phyloP scores from a whole-genome alignment of 2,113 vertebrate genomes.

The Acinonyx jubatus region DNA sequence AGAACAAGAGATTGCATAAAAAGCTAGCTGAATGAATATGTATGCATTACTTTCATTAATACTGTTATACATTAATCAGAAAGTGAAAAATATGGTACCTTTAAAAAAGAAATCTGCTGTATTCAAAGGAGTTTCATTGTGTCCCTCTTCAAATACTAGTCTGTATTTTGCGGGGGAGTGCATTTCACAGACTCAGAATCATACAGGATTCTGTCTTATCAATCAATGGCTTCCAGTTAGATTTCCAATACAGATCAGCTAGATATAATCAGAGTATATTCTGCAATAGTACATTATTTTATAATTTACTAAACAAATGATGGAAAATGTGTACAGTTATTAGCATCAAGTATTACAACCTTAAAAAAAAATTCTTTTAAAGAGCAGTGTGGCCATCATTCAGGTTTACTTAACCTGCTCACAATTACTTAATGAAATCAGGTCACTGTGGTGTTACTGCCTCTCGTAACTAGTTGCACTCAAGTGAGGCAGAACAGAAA shows the following conservation, averaged over 20 bases:
- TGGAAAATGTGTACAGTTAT: not conserved
- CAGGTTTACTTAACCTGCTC: slow-evolving; percentile 61
- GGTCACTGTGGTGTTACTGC: slow-evolving; percentile 35
- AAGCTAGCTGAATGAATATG: not conserved
- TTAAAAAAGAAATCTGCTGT: not conserved
- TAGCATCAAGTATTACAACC: not conserved
- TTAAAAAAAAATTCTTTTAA: not conserved
- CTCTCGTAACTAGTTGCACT: slow-evolving; percentile 46
- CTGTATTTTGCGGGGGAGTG: not conserved
- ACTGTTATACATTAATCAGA: slow-evolving; percentile 12
- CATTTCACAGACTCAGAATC: not conserved
- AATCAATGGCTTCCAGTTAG: slow-evolving; percentile 16
- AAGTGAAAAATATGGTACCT: not conserved
- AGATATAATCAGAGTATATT: not conserved
- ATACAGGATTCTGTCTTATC: not conserved
- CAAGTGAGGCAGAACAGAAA: slow-evolving; percentile 24
- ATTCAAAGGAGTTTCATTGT: not conserved
- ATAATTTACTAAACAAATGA: slow-evolving; percentile 8
- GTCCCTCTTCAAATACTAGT: not conserved
- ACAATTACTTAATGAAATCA: slow-evolving; percentile 59
- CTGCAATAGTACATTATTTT: not conserved
- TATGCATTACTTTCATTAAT: not conserved
- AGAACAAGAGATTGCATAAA: slow-evolving; percentile 6
- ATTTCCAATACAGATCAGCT: not conserved
- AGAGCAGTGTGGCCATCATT: not conserved